Base-by-base conservation (phyloP, 1,140 invertebrate species). In the Cydia strobilella region DNA sequence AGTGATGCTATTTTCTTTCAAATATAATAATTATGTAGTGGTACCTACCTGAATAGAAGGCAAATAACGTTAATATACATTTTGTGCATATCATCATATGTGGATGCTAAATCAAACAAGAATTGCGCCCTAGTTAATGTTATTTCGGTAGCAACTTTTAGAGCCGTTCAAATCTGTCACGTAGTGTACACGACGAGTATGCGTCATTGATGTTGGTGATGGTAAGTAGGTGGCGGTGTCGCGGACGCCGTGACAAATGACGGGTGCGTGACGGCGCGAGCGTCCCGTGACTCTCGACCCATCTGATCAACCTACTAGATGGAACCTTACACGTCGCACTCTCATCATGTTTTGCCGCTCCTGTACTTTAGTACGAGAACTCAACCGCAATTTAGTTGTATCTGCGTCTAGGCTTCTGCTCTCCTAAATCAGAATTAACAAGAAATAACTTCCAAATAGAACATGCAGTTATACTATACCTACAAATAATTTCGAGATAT, bases 161-260 rank as follows among this genome's bases (percentile, higher is more conserved):
- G 51, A 54, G 54, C 7, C 54, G 54, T 23, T n/a, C 12, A 25
- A 72, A 48, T 18, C 42, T 25, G 71, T 72, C 71, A 48, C 71
- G 71, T 72, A 69, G 31, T 69, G 65, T 69, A 69, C 65, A 69
- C 35, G 65, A 69, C 65, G 59, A 71, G 27, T 59, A 18, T 42
- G 69, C 76, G 65, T 71, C 66, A 69, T 74, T 48, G 72, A 73
- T 72, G 42, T 66, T 35, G 73, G 69, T 76, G 59, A 27, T n/a
- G 73, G 42, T 75, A 73, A 72, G 76, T 75, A 66, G 48, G 76
- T 59, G 31, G 59, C 72, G 66, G 31, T 42, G 48, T 62, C 48
- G 48, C 20, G 72, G 75, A 48, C 66, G 35, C n/a, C 75, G 51
- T 85, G 87, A 89, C 79, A 85, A 88, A 90, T 86, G 82, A 84